phyloP scores from a whole-genome alignment of 2,797 vertebrate species.

The Malacoraja senta region DNA sequence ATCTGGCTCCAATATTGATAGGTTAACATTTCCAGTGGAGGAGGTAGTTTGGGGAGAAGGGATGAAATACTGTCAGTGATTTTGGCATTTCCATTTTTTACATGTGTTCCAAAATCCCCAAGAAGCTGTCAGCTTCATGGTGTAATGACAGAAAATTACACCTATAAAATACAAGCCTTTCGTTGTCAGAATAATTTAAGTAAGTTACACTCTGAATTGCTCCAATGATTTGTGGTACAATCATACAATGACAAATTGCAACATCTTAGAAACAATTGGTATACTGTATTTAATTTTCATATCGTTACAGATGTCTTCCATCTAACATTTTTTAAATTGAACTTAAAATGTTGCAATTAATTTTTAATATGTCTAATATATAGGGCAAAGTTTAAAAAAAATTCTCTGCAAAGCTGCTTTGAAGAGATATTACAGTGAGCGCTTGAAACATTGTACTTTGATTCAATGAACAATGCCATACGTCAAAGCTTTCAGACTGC shows the following conservation, averaged over 20 bases:
- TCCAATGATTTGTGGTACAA: constrained; percentile 4
- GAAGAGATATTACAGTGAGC: not conserved
- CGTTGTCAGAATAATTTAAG: not conserved
- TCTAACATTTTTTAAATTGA: not conserved
- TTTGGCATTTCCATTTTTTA: no score
- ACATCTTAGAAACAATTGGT: not conserved
- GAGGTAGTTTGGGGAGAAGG: no score
- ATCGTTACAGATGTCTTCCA: constrained; percentile 2
- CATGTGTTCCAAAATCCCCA: no score
- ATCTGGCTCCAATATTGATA: not conserved
- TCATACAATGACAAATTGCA: not conserved
- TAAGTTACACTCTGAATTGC: not conserved
- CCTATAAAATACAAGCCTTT: not conserved
- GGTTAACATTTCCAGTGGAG: not conserved
- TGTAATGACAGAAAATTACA: no score
- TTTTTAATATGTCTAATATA: constrained; percentile 20
- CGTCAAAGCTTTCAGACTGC: not conserved
- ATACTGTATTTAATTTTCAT: constrained; percentile 2
- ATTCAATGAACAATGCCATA: not conserved
- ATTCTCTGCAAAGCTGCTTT: not conserved
- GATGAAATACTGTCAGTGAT: no score
- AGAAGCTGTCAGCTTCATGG: no score
- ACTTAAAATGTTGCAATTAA: constrained; percentile 4
- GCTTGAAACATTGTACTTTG: not conserved
- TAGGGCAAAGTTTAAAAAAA: not conserved